Base-by-base conservation (phyloP, 2,888 invertebrate genomes). In the Epicampocera succincta region DNA sequence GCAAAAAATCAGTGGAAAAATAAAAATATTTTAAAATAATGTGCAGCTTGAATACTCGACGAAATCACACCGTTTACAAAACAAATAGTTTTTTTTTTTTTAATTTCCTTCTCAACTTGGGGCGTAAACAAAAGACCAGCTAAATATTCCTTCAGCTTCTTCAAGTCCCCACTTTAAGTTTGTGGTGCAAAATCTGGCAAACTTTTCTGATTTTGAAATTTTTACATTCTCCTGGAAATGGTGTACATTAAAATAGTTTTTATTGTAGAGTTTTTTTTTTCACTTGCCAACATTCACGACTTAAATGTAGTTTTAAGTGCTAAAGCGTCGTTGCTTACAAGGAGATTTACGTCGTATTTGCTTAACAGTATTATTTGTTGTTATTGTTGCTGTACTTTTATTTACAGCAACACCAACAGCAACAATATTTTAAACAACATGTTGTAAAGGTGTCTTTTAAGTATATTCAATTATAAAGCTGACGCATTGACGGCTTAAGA, bases 231-330 rank as follows among this genome's bases (percentile, higher is more conserved):
- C 5, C 9, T 38, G 58, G 48, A 48, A 33, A 60, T 33, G 5
- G n/a, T 77, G 71, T 71, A 50, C 12, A 50, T 65, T 74, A 48
- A 65, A 77, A 58, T 33, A 40, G 11, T 54, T 71, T 50, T 44
- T n/a, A 40, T 44, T 3, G 15, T n/a, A 5, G 4, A n/a, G 13
- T 29, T 38, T 17, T 19, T 38, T 40, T 46, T 38, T 25, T 17
- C 25, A 40, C 17, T 40, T 21, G 42, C 21, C 1, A 29, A 74
- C 58, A 72, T 50, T 29, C 50, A 76, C 63, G 40, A 73, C 52
- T 80, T 73, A 76, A 81, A 81, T 73, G 63, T 56, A 63, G 72
- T 69, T 69, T 81, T 81, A 81, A 77, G 81, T 81, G 69, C 74
- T 77, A 74, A 81, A 74, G 73, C 63, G 48, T 69, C 63, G 46